A percentile compares a stretch with the other conserved stretches of the same genome.
Evolutionary conservation across 2,888 invertebrate genomes (phyloP).

Genomic region (Branchellion lobata): DNA sequence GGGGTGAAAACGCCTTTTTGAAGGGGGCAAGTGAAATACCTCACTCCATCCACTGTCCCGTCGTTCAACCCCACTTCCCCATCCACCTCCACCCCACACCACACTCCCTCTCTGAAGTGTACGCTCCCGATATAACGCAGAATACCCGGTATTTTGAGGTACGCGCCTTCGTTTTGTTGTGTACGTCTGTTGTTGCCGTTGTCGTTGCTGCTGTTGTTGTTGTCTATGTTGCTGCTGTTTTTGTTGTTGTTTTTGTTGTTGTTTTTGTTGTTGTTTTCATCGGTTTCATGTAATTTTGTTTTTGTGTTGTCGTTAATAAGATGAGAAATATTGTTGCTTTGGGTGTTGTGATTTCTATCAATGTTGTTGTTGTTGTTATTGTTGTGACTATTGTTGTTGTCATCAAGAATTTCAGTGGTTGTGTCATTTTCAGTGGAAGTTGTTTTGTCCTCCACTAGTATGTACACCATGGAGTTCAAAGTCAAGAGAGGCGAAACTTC

Average conservation of each 20-base stretch:
- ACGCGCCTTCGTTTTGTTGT: no score
- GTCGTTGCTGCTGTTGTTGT: neutral
- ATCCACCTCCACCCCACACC: constrained; percentile 71
- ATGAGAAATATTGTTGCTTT: no score
- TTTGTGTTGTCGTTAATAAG: no score
- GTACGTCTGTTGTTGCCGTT: neutral
- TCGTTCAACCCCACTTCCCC: constrained; percentile 69
- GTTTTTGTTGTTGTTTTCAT: neutral
- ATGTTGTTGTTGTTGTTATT: no score
- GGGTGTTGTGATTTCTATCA: no score
- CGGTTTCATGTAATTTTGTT: no score
- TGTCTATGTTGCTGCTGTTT: neutral
- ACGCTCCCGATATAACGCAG: constrained; percentile 67
- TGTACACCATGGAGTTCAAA: no score
- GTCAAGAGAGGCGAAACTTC: no score
- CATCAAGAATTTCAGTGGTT: no score
- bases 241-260: neutral
- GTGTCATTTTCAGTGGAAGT: no score
- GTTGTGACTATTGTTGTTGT: no score
- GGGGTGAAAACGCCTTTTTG: constrained; percentile 71
- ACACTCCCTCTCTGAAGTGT: constrained; percentile 66
- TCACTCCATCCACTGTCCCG: constrained; percentile 68
- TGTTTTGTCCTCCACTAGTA: no score
- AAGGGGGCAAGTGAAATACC: constrained; percentile 69
- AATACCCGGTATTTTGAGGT: constrained; percentile 60